Base-by-base conservation (phyloP, 2,113 vertebrate genomes). In the Ancistrus triradiatus region DNA sequence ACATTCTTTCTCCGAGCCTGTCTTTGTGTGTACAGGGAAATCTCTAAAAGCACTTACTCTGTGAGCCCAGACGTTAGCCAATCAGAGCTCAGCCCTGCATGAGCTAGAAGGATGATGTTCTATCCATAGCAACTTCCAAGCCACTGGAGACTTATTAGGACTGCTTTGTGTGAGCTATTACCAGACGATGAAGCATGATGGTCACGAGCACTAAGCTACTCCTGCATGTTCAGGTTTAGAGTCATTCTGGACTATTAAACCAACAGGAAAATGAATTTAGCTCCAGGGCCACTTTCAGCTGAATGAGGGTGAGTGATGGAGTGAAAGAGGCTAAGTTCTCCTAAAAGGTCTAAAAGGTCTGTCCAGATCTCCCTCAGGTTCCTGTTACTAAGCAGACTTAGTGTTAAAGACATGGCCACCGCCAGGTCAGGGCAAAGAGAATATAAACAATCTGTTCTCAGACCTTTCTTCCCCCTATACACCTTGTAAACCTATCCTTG, bases 351-450 rank as follows among this genome's bases (percentile, higher is more conserved):
- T n/a, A n/a, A n/a, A n/a, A n/a, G n/a, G n/a, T n/a, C n/a, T n/a
- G n/a, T n/a, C n/a, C n/a, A 60, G 70, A 73, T 74, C 59, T 80
- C 63, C 48, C 73, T 70, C 66, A 77, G 72, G 66, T 55, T 69
- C 63, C 70, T 84, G 82, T 86, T 87, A 86, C 82, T 81, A 85
- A 82, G 82, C 80, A 84, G 84, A 82, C 78, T 80, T 68, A 42
- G 75, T 2, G 13, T 22, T 31, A 9, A 74, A 74, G 80, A 77
- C 72, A 74, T 72, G 47, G 44, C 55, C 22, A 37, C 63, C 43
- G 37, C 7, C 22, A 25, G 35, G 52, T n/a, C n/a, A n/a, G n/a
- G n/a, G n/a, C n/a, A n/a, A n/a, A n/a, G n/a, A n/a, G n/a, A n/a
- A n/a, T n/a, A n/a, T n/a, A n/a, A n/a, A n/a, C n/a, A n/a, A n/a